phyloP scores from a whole-genome alignment of 2,797 vertebrate genomes.

The Scleropages formosus region DNA sequence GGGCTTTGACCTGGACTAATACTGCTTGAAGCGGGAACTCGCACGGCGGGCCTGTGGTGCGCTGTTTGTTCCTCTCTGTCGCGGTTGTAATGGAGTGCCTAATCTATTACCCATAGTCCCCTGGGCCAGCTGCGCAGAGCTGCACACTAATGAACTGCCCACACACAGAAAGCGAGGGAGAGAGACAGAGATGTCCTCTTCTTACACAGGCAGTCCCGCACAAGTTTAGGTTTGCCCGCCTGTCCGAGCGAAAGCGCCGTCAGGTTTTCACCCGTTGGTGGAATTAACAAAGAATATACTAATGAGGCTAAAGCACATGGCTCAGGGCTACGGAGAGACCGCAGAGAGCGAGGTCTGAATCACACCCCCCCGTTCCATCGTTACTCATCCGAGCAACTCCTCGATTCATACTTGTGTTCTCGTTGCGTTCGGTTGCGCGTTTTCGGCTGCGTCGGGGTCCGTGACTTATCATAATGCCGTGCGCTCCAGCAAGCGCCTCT shows the following conservation, averaged over 20 bases:
- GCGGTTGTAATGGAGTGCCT: slow-evolving; percentile 37
- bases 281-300: slow-evolving; percentile 11
- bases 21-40: slow-evolving; percentile 12
- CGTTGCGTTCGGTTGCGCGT: not conserved
- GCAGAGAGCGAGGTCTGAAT: not conserved
- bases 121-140: slow-evolving; percentile 25
- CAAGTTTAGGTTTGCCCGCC: slow-evolving; percentile 11
- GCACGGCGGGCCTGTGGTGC: not conserved
- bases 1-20: slow-evolving; percentile 37
- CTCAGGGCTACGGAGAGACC: not conserved
- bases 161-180: not conserved
- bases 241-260: slow-evolving; percentile 9
- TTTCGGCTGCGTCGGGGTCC: not conserved
- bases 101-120: slow-evolving; percentile 40
- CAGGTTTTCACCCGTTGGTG: slow-evolving; percentile 5
- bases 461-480: not conserved
- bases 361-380: not conserved
- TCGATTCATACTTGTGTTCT: not conserved
- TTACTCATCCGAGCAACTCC: not conserved
- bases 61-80: slow-evolving; percentile 29
- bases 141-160: slow-evolving; percentile 37
- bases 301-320: slow-evolving; percentile 1
- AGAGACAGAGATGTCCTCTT: not conserved
- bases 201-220: not conserved
- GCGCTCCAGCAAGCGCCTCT: not conserved